Conservation (phyloP, 2,888 invertebrate genomes). For the Oligia latruncula region DNA sequence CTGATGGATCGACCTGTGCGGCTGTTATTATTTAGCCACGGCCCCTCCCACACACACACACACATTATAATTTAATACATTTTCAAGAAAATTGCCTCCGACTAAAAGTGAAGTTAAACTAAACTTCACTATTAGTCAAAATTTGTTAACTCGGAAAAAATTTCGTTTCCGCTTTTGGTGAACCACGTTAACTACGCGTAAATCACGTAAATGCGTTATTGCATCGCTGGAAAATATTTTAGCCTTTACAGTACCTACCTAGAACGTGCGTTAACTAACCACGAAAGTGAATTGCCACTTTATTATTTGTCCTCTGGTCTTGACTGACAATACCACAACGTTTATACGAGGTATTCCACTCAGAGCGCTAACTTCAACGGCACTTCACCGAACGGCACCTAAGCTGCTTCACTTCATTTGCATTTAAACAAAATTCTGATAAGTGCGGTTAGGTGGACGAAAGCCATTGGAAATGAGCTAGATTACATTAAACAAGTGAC, state of each 20-base stretch:
- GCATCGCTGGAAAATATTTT: not conserved
- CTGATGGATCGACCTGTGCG: too few species aligned
- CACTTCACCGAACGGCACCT: not conserved
- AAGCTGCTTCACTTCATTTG: not conserved
- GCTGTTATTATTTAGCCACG: too few species aligned
- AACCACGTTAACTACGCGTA: not conserved
- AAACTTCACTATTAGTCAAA: too few species aligned
- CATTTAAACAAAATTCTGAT: not conserved
- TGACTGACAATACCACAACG: not conserved
- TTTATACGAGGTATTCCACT: not conserved
- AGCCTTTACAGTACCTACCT: not conserved
- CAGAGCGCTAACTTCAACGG: not conserved
- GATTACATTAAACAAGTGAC: not conserved
- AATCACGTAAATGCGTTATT: not conserved
- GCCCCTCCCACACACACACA: too few species aligned
- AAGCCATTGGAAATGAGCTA: not conserved
- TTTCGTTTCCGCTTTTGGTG: not conserved
- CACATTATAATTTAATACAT: not conserved
- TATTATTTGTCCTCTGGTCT: not conserved
- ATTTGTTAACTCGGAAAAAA: not conserved
- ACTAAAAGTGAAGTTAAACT: not conserved
- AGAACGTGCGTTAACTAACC: not conserved
- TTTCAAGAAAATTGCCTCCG: not conserved
- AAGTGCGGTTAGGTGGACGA: not conserved
- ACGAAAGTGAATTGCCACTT: not conserved